Evolutionary conservation across 1,140 invertebrate species (phyloP).

Genomic region (Pteromalus puparum): DNA sequence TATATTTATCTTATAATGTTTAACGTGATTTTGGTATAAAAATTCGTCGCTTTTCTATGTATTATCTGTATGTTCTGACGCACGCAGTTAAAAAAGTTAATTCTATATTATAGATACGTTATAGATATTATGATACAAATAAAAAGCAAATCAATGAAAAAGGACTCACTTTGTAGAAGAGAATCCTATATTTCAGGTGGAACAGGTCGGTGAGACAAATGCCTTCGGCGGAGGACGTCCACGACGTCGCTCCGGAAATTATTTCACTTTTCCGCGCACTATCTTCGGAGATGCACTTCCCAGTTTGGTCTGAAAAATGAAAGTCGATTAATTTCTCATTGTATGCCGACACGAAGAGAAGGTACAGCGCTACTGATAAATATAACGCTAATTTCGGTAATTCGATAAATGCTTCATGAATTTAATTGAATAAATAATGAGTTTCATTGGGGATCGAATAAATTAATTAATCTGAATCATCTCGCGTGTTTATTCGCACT

Average conservation of each 20-base stretch:
- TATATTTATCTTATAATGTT: no score
- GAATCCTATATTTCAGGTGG: neutral
- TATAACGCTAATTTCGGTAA: neutral
- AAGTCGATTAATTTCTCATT: neutral
- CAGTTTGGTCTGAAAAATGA: neutral
- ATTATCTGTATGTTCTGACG: no score
- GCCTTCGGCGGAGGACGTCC: neutral
- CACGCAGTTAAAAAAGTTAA: no score
- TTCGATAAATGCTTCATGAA: no score
- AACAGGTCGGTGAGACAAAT: neutral
- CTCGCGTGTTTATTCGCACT: no score
- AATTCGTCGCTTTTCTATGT: no score
- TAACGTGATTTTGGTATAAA: no score
- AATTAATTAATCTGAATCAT: no score
- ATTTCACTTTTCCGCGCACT: neutral
- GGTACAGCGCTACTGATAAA: neutral
- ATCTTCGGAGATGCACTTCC: neutral
- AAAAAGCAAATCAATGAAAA: neutral
- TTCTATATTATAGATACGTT: no score
- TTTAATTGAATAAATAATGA: neutral
- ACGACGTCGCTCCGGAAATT: neutral
- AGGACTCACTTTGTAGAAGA: neutral
- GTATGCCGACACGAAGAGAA: neutral
- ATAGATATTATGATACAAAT: no score
- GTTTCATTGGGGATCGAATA: no score